These are phyloP conservation scores for Formicarius rufipectus DNA, from an alignment of 2,113 vertebrate genomes.

Conservation along the genomic window DNA sequence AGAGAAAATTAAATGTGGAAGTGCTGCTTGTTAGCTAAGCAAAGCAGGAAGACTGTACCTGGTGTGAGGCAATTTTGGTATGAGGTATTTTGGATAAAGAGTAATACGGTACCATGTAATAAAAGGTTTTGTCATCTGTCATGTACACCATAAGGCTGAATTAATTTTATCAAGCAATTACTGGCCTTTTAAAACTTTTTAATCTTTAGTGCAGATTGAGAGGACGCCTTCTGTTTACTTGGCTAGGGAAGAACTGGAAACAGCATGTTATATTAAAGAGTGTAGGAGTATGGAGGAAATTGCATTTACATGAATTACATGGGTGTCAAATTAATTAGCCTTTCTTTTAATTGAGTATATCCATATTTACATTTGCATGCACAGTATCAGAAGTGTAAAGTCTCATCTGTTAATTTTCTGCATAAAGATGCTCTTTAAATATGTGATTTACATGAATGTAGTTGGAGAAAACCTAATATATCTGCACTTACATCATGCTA, in stretches of 20 bases:
- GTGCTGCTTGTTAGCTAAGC: not conserved
- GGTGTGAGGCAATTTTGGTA: not conserved
- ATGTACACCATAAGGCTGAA: not conserved
- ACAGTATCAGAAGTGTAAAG: not conserved
- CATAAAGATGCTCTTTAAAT: not conserved
- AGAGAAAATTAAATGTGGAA: not conserved
- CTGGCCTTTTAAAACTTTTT: not conserved
- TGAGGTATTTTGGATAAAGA: not conserved
- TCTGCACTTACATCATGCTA: rapidly evolving
- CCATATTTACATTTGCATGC: not conserved
- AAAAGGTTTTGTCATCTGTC: not conserved
- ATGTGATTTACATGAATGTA: not conserved
- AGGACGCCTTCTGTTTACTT: not conserved
- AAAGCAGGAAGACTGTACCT: not conserved
- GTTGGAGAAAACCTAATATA: not conserved
- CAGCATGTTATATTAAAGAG: not conserved
- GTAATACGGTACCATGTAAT: not conserved
- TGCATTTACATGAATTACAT: not conserved
- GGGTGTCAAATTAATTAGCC: not conserved
- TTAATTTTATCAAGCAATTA: not conserved
- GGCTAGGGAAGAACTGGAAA: not conserved
- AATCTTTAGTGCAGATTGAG: not conserved
- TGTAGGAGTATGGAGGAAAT: not conserved
- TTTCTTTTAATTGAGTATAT: not conserved
- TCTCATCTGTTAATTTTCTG: not conserved